Conservation (phyloP, 1,140 invertebrate species). For the Lucilia sericata region DNA sequence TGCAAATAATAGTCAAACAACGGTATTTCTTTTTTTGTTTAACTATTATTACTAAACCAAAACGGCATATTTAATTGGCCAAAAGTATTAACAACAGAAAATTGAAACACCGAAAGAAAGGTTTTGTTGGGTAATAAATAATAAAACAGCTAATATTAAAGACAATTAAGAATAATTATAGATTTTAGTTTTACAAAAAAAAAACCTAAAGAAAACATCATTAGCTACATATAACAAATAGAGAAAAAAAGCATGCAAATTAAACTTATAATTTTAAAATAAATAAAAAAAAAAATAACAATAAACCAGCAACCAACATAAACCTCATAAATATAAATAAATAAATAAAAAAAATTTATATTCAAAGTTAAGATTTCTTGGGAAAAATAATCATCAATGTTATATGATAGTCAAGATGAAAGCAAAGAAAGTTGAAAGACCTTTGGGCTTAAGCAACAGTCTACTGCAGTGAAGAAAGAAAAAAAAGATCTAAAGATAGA, state of each 20-base stretch:
- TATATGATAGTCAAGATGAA: background rate
- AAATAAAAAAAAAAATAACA: too few relatives aligned
- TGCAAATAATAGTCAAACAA: background rate
- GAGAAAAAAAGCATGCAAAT: background rate
- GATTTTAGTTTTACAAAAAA: background rate
- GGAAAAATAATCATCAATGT: background rate
- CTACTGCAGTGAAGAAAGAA: too few relatives aligned
- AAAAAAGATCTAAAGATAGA: background rate
- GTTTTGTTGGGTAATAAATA: background rate
- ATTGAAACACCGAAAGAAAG: background rate
- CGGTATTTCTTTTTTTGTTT: background rate
- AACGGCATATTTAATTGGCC: background rate
- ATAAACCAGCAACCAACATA: too few relatives aligned
- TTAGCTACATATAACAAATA: background rate
- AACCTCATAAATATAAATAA: too few relatives aligned
- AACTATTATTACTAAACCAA: background rate
- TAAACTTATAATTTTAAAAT: background rate
- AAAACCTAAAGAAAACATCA: background rate
- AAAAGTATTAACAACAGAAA: background rate
- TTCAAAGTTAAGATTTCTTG: background rate
- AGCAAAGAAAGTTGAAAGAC: background rate
- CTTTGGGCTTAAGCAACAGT: background rate
- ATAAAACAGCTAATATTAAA: background rate
- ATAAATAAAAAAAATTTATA: too few relatives aligned
- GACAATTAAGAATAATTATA: constrained; percentile 6